These are phyloP conservation scores for Phortica okadai DNA, from an alignment of 2,888 invertebrate genomes.

Conservation along the genomic window DNA sequence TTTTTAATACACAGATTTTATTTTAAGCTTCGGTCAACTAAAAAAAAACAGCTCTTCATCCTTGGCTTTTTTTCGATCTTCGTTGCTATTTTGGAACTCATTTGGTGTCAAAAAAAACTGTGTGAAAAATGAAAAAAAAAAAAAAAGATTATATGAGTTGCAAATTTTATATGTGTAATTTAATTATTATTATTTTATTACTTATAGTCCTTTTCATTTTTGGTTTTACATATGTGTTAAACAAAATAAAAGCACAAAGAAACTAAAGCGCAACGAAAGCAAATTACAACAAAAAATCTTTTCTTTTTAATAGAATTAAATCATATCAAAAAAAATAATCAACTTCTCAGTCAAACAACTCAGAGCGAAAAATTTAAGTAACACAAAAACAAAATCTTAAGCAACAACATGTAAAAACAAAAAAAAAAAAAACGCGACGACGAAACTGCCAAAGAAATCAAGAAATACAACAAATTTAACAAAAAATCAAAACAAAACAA, in stretches of 20 bases:
- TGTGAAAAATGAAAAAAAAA: neutral
- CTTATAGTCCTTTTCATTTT: no score
- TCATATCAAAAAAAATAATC: constrained; percentile 30
- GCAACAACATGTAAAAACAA: constrained; percentile 16
- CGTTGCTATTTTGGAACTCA: no score
- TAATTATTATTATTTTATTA: no score
- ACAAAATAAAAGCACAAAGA: constrained; percentile 30
- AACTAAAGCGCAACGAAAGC: constrained; percentile 25
- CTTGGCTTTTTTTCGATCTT: no score
- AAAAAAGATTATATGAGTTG: neutral
- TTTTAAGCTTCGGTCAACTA: constrained; percentile 17
- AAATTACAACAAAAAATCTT: constrained; percentile 3
- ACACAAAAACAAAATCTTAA: constrained; percentile 15
- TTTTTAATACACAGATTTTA: neutral
- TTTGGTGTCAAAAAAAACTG: neutral
- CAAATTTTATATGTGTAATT: no score
- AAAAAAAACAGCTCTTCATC: constrained; percentile 27
- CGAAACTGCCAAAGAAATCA: constrained; percentile 36
- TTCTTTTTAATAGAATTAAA: neutral
- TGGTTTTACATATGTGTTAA: neutral
- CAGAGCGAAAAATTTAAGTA: constrained; percentile 40
- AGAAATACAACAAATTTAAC: neutral
- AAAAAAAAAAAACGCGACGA: constrained; percentile 32
- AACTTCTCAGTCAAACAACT: constrained; percentile 42
- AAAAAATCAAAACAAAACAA: constrained; percentile 29